Conservation (phyloP, 2,113 vertebrate species). For the Calyptomena viridis region DNA sequence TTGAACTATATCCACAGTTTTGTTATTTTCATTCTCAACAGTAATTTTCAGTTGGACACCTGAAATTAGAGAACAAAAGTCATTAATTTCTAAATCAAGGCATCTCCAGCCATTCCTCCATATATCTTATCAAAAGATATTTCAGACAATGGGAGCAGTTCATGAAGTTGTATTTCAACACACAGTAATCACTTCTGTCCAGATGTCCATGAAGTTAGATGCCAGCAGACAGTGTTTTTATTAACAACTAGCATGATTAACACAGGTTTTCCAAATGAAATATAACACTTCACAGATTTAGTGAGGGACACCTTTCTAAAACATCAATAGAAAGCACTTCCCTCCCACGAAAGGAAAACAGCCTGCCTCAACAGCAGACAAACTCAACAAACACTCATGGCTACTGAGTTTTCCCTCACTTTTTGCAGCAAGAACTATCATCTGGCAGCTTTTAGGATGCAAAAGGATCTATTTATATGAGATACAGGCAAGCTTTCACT, state of each 20-base stretch:
- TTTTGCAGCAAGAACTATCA: background rate
- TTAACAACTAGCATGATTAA: slow-evolving; percentile 3
- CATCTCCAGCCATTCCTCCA: background rate
- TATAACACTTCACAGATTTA: background rate
- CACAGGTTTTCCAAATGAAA: slow-evolving; percentile 16
- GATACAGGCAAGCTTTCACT: background rate
- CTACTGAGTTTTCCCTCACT: rapidly evolving
- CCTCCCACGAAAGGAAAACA: background rate
- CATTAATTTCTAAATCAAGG: background rate
- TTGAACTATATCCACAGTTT: background rate
- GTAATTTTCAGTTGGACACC: background rate
- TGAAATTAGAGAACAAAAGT: background rate
- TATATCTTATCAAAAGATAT: background rate
- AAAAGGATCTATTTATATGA: background rate
- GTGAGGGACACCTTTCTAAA: slow-evolving; percentile 18
- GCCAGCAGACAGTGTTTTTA: background rate
- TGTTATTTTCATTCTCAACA: background rate
- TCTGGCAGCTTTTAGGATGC: background rate
- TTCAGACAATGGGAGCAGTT: background rate
- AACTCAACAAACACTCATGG: background rate
- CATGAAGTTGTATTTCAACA: slow-evolving; percentile 10
- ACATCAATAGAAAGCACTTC: background rate
- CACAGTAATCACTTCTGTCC: background rate
- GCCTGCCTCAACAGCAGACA: background rate
- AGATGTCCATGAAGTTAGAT: background rate